Base-by-base conservation (phyloP, 23 tunicate genomes). In the Diplosoma virens region DNA sequence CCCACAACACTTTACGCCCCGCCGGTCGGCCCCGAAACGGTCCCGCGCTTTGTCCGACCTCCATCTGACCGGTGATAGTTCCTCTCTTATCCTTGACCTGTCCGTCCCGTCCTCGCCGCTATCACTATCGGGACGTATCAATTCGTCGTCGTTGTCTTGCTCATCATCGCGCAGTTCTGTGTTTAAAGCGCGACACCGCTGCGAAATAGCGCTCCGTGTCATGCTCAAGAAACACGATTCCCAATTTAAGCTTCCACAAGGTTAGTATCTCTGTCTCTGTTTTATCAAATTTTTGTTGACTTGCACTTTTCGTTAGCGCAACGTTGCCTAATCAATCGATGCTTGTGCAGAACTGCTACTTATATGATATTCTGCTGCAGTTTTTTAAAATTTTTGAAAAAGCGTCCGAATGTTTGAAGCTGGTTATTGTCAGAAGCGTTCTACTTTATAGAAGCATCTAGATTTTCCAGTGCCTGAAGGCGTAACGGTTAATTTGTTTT, bases 211-310 rank as follows among this genome's bases (percentile, higher is more conserved):
- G 29, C 21, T 66, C 5, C 67, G 68, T 2, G 66, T 35, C 24
- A 68, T 80, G 77, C 20, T 80, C 24, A 68, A 52, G 32, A 80
- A 68, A 27, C 77, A 80, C 72, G 84, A 80, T 5, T 37, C 67
- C 60, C 84, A 80, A 67, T 80, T 80, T 32, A 80, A 80, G 33
- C 35, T 80, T 11, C 46, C 84, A 1, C 77, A 54, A 80, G 84
- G 84, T 80, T 14, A 41, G 9, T 41, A 41, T 41, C 50, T 41
- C 50, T 7, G 11, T 41, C 50, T 9, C 14, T 41, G 14, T 7
- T 41, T 41, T 9, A 9, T 7, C 50, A 14, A 41, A 14, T 41
- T 41, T n/a, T n/a, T n/a, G n/a, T n/a, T n/a, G n/a, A n/a, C n/a
- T n/a, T n/a, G n/a, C n/a, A n/a, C n/a, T n/a, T n/a, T n/a, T n/a